A percentile compares a stretch with the other conserved stretches of the same genome.
Evolutionary conservation across 2,888 invertebrate species (phyloP).

Genomic region (Chydorus sphaericus): DNA sequence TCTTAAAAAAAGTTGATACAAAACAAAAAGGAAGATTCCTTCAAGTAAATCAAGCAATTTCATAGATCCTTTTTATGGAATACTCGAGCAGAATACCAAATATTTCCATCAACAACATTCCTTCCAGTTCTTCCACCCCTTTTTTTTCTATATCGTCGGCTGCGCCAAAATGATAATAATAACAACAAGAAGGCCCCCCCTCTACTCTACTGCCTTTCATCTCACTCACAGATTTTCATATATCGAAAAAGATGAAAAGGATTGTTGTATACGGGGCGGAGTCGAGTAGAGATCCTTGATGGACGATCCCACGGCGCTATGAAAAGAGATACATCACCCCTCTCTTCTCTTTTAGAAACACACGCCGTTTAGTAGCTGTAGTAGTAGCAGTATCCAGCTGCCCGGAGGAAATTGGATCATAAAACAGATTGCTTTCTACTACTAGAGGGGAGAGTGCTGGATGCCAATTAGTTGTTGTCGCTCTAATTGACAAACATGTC

Average conservation of each 20-base stretch:
- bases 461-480: not conserved
- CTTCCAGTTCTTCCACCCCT: not conserved
- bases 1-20: no score
- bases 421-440: not conserved
- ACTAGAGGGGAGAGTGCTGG: no score
- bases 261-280: not conserved
- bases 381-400: not conserved
- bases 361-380: not conserved
- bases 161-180: no score
- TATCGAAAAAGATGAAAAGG: not conserved
- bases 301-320: not conserved
- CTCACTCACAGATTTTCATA: not conserved
- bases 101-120: not conserved
- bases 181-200: no score
- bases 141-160: not conserved
- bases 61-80: not conserved
- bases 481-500: constrained; percentile 7
- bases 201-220: not conserved
- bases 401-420: constrained; percentile 1
- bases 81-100: not conserved
- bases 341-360: no score
- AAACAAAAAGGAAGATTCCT: no score
- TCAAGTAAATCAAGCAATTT: no score
- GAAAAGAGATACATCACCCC: not conserved
- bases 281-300: not conserved